Percentiles rank a stretch among this genome's conserved stretches.
phyloP scores from a whole-genome alignment of 23 tunicate genomes.

The Styela clava region DNA sequence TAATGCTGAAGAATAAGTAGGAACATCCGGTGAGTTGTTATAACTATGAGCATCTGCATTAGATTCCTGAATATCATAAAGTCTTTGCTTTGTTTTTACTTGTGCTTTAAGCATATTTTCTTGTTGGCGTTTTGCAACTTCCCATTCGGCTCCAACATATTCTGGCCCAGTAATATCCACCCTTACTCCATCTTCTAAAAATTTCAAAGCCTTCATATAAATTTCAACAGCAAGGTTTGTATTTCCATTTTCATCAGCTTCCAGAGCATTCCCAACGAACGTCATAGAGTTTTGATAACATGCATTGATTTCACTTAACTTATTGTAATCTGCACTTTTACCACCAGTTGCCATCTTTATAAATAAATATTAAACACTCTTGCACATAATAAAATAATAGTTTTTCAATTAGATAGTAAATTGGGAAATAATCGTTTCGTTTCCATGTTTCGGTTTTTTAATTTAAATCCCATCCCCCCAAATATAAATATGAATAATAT shows the following conservation, averaged over 20 bases:
- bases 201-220: constrained; percentile 46
- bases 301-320: constrained; percentile 11
- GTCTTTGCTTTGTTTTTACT: constrained; percentile 29
- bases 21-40: not conserved
- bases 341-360: not conserved
- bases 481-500: too few relatives aligned
- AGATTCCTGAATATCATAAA: constrained; percentile 26
- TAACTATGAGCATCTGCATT: not conserved
- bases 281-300: constrained; percentile 43
- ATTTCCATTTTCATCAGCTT: constrained; percentile 51
- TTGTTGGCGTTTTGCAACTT: constrained; percentile 27
- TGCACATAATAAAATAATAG: too few relatives aligned
- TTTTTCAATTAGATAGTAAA: too few relatives aligned
- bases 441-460: too few relatives aligned
- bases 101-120: constrained; percentile 33
- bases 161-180: not conserved
- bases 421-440: too few relatives aligned
- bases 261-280: constrained; percentile 35
- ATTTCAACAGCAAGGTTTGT: constrained; percentile 23
- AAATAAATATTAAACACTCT: too few relatives aligned
- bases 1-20: constrained; percentile 11
- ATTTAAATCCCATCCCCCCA: too few relatives aligned
- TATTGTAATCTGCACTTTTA: constrained; percentile 1
- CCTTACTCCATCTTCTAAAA: constrained; percentile 44
- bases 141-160: not conserved